phyloP scores from a whole-genome alignment of 2,797 vertebrate genomes.

The Nyctibius grandis region DNA sequence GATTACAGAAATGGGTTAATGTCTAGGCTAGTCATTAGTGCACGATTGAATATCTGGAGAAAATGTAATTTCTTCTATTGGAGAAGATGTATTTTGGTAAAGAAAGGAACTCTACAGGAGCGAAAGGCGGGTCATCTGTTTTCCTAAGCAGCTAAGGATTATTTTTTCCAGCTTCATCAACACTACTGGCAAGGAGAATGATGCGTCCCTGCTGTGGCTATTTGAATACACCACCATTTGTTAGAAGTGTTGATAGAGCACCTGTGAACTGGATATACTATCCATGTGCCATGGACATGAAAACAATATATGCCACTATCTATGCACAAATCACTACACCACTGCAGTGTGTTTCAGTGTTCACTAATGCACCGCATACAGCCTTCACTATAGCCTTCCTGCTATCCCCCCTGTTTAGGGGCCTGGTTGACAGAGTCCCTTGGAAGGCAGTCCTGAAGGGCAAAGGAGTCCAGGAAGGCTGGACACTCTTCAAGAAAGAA shows the following conservation, averaged over 20 bases:
- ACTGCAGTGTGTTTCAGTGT: background rate
- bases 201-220: background rate
- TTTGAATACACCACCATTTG: background rate
- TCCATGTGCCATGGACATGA: background rate
- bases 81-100: background rate
- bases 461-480: too few species aligned
- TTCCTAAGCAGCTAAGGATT: background rate
- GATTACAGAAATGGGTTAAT: background rate
- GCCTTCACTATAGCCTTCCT: background rate
- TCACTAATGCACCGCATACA: background rate
- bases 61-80: background rate
- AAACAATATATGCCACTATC: background rate
- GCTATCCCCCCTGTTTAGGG: accelerated
- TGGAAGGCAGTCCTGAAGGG: too few species aligned
- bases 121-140: background rate
- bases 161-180: background rate
- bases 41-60: background rate
- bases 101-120: background rate
- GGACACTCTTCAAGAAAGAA: too few species aligned
- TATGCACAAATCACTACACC: background rate
- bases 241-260: background rate
- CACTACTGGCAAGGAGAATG: background rate
- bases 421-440: too few species aligned
- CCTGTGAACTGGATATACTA: background rate
- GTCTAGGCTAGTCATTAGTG: background rate